Percentiles rank a stretch among this genome's conserved stretches.
These are phyloP conservation scores for Eretmodus cyanostictus DNA, from an alignment of 2,113 vertebrate species.

Conservation along the genomic window DNA sequence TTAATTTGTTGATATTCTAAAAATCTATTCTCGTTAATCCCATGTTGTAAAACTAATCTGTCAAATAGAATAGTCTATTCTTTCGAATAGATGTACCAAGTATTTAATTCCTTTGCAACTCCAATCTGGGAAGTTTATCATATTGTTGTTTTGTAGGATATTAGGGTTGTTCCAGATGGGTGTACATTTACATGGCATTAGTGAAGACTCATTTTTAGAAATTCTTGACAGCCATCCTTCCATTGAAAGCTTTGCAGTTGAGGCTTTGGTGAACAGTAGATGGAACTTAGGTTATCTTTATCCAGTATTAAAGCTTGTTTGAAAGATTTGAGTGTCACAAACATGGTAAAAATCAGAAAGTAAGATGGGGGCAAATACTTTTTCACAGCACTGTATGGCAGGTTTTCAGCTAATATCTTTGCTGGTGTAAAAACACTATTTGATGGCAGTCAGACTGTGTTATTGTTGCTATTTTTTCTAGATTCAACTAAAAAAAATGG, in stretches of 20 bases:
- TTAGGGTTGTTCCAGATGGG: background rate
- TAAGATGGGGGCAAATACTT: background rate
- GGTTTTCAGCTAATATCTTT: background rate
- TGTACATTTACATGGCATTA: background rate
- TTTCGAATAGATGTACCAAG: background rate
- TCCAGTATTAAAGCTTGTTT: background rate
- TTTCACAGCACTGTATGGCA: background rate
- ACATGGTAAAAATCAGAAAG: background rate
- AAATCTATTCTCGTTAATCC: background rate
- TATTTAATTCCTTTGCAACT: background rate
- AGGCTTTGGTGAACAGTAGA: background rate
- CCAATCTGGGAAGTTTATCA: background rate
- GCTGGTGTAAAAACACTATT: background rate
- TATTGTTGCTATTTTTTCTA: background rate
- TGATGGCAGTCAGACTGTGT: background rate
- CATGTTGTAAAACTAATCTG: background rate
- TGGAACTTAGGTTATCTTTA: background rate
- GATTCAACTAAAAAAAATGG: background rate
- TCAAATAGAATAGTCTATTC: background rate
- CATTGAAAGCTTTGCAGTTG: background rate
- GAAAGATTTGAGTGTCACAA: background rate
- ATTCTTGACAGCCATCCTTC: background rate
- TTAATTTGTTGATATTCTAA: background rate
- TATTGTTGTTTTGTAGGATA: background rate
- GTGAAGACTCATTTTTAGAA: background rate